Evolutionary conservation across 2,888 invertebrate genomes (phyloP).

Genomic region (Priocnemis perturbator): DNA sequence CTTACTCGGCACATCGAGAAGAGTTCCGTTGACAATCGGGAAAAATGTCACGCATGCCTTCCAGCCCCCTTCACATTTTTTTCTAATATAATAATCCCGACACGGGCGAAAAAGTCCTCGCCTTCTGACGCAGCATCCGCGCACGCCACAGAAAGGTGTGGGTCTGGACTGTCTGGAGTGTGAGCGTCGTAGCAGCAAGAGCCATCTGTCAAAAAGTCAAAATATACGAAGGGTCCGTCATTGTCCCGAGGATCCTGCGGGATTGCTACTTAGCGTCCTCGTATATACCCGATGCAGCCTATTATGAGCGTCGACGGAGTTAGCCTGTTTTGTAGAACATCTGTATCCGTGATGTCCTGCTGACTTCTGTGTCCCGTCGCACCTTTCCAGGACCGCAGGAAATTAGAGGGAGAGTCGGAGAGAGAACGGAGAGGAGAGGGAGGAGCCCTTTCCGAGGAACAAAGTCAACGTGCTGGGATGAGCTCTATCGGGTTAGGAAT

Average conservation of each 20-base stretch:
- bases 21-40: slow-evolving; percentile 9
- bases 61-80: no score
- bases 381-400: slow-evolving; percentile 18
- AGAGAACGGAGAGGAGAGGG: slow-evolving; percentile 10
- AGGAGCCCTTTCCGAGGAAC: slow-evolving; percentile 28
- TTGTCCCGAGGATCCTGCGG: slow-evolving; percentile 72
- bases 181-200: slow-evolving; percentile 38
- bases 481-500: slow-evolving; percentile 28
- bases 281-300: slow-evolving; percentile 63
- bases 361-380: slow-evolving; percentile 43
- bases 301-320: slow-evolving; percentile 62
- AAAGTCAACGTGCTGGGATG: slow-evolving; percentile 25
- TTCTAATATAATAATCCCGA: no score
- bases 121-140: slow-evolving; percentile 3
- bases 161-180: slow-evolving; percentile 22
- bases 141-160: slow-evolving; percentile 11
- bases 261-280: slow-evolving; percentile 74
- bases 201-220: slow-evolving; percentile 76
- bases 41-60: no score
- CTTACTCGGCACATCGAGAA: slow-evolving; percentile 12
- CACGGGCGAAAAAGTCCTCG: background rate
- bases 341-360: slow-evolving; percentile 66
- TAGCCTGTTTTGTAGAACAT: slow-evolving; percentile 72
- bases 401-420: background rate
- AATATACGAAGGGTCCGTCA: slow-evolving; percentile 71